Evolutionary conservation across 1,140 invertebrate genomes (phyloP), one percentile per base, ranked within the genome.

Genomic region (Philotrypesis tridentata): DNA sequence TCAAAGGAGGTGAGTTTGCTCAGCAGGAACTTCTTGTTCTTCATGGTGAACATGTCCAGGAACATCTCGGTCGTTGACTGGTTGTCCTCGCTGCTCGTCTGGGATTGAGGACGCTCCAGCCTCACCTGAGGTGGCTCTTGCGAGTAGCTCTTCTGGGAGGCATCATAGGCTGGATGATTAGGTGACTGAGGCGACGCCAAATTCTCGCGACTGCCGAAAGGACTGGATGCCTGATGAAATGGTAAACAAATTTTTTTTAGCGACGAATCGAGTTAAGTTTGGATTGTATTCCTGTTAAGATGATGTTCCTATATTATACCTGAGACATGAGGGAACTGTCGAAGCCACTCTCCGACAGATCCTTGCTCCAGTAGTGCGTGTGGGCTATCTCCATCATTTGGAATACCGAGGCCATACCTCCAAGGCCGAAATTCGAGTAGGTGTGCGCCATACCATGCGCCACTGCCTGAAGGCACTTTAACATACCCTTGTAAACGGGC

Each of bases 321-420:
- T 93, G 93, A n/a, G 93, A 93, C 70, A 93, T 88, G 29, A 92
- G 86, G 12, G 91, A 92, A 70, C 87, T 90, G 73, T 93, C 92
- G 31, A 93, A 92, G 33, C 87, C 90, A 68, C 85, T 93, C 65
- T 97, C 94, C 17, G 92, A 92, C 1, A 96, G 88, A 88, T 99
- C 98, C 89, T 97, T 97, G 72, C 96, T 96, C 98, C 98, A 99
- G 89, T 97, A 99, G 91, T 99, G 98, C 0, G 98, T 99, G 91
- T 99, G 98, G 2, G 98, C 97, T 88, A 99, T 98, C 93, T 99
- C 98, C 83, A 99, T 95, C 68, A 99, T 93, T 91, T 99, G 98
- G 90, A 98, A 98, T 17, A 98, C 97, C 4, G 97, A 99, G 0
- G 98, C 98, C 96, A 99, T 98, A 29, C 99, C 99, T 75, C 98